Percentiles rank a stretch among this genome's conserved stretches.
These are phyloP conservation scores for Caenorhabditis afra DNA, from an alignment of 2,888 invertebrate genomes.

Conservation along the genomic window DNA sequence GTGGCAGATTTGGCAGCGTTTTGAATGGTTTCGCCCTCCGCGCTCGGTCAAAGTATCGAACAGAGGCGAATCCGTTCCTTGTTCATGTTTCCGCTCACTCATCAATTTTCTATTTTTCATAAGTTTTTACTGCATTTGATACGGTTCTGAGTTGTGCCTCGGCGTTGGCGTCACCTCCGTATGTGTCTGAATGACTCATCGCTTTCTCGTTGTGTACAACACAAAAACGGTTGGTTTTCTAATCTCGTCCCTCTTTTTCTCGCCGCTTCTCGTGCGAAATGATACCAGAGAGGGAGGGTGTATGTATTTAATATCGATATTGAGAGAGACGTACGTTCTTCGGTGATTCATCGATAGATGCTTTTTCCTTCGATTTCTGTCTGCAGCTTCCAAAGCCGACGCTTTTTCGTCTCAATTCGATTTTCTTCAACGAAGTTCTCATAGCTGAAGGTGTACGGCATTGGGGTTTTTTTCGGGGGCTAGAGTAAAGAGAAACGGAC, in stretches of 20 bases:
- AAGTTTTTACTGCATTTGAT: conserved; percentile 5
- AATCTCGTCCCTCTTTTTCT: conserved; percentile 31
- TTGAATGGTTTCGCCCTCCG: background rate
- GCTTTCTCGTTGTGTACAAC: conserved; percentile 43
- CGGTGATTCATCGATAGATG: conserved; percentile 7
- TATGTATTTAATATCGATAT: conserved; percentile 29
- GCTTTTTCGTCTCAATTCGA: background rate
- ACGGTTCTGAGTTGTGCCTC: background rate
- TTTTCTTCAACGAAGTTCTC: background rate
- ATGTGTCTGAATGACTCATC: conserved; percentile 33
- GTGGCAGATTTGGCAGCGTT: no score
- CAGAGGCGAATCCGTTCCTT: background rate
- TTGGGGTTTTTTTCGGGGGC: conserved; percentile 28
- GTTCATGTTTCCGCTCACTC: background rate
- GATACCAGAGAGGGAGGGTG: conserved; percentile 30
- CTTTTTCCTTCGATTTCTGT: background rate
- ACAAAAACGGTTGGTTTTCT: conserved; percentile 58
- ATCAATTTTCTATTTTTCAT: conserved; percentile 1
- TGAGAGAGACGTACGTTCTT: conserved; percentile 29
- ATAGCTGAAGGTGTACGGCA: conserved; percentile 12
- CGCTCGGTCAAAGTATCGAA: background rate
- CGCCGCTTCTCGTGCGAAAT: conserved; percentile 9
- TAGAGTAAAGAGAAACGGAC: conserved; percentile 28
- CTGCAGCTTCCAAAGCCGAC: background rate
- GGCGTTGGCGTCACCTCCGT: conserved; percentile 25